Percentiles rank a stretch among this genome's conserved stretches.
Conservation (phyloP, 2,888 invertebrate species). For the Protophormia terraenovae region DNA sequence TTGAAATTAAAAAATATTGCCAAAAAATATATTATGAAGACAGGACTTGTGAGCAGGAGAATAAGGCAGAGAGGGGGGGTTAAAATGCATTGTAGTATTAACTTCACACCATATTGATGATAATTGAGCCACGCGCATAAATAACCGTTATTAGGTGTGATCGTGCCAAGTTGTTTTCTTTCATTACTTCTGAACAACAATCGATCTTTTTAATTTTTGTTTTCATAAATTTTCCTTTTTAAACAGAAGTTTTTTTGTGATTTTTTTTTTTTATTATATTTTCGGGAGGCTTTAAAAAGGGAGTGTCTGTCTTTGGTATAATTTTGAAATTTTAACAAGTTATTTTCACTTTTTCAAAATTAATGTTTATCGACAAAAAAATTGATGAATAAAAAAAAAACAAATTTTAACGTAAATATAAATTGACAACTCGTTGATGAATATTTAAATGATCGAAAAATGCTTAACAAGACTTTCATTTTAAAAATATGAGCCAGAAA, state of each 20-base stretch:
- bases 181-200: slow-evolving; percentile 43
- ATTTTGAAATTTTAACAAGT: slow-evolving; percentile 59
- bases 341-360: slow-evolving; percentile 66
- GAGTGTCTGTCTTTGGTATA: slow-evolving; percentile 27
- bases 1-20: slow-evolving; percentile 35
- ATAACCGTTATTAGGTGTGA: slow-evolving; percentile 80
- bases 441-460: slow-evolving; percentile 53
- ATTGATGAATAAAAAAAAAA: background rate
- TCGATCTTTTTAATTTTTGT: slow-evolving; percentile 61
- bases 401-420: slow-evolving; percentile 54
- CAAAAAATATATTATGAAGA: background rate
- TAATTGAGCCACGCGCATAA: slow-evolving; percentile 78
- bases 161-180: slow-evolving; percentile 73
- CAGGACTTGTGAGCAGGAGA: background rate
- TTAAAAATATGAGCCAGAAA: background rate
- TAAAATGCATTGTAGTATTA: slow-evolving; percentile 11
- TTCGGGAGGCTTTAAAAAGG: slow-evolving; percentile 29
- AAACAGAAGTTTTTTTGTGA: slow-evolving; percentile 43
- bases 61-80: background rate
- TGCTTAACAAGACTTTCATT: slow-evolving; percentile 60
- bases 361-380: slow-evolving; percentile 40
- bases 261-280: background rate
- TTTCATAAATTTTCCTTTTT: slow-evolving; percentile 50
- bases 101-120: slow-evolving; percentile 71
- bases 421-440: slow-evolving; percentile 61